A percentile compares a stretch with the other conserved stretches of the same genome.
Conservation (phyloP, 2,113 vertebrate genomes). For the Heloderma charlesbogerti region DNA sequence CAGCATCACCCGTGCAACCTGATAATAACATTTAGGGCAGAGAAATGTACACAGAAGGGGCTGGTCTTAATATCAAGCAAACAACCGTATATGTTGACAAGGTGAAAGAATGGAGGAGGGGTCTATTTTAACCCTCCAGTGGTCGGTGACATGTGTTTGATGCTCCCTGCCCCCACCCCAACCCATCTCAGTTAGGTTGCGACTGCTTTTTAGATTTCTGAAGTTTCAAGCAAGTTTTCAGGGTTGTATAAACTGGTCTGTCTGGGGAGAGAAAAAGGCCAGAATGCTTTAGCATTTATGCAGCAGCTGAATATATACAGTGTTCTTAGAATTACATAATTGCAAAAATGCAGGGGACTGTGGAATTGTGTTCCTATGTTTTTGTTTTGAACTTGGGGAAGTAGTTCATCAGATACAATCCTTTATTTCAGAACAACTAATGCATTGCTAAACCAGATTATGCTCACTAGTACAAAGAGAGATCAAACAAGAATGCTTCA, state of each 20-base stretch:
- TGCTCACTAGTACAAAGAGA: background rate
- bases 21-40: slow-evolving; percentile 19
- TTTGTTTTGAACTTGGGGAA: background rate
- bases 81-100: background rate
- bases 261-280: background rate
- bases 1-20: background rate
- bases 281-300: background rate
- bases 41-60: background rate
- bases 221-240: background rate
- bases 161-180: background rate
- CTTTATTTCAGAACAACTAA: background rate
- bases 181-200: background rate
- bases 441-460: background rate
- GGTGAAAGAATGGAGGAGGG: background rate
- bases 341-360: background rate
- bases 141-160: background rate
- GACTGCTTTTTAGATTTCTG: background rate
- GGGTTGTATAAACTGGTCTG: background rate
- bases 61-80: background rate
- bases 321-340: background rate
- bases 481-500: background rate
- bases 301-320: background rate
- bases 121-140: background rate
- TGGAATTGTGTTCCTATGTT: background rate
- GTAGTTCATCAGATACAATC: background rate